Conservation (phyloP, 2,797 vertebrate genomes). For the Danio kyathit region DNA sequence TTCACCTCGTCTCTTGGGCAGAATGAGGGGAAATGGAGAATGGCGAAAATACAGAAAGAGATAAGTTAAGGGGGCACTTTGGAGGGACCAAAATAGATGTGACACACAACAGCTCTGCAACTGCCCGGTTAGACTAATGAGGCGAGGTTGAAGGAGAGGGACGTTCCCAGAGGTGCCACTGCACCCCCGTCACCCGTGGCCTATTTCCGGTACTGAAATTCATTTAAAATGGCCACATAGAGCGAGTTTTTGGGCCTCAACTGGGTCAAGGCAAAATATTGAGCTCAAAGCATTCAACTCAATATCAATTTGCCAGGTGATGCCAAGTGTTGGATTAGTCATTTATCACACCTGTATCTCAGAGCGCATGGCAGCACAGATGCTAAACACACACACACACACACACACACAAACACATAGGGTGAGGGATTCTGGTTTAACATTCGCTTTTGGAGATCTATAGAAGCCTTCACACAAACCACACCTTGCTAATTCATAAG, state of each 20-base stretch:
- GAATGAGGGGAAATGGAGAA: conserved; percentile 50
- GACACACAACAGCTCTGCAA: conserved; percentile 62
- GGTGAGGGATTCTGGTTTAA: not conserved
- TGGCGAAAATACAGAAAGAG: conserved; percentile 11
- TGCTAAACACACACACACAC: not conserved
- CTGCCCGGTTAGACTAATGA: conserved; percentile 76
- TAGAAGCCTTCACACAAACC: not conserved
- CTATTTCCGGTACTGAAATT: conserved; percentile 67
- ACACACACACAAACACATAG: not conserved
- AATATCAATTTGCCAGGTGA: conserved; percentile 20
- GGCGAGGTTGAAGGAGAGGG: conserved; percentile 63
- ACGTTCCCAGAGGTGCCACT: conserved; percentile 68
- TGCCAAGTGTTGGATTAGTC: not conserved
- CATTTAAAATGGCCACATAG: conserved; percentile 46
- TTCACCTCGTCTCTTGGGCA: conserved; percentile 59
- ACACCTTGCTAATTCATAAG: not conserved
- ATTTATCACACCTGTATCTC: conserved; percentile 30
- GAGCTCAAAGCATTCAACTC: conserved; percentile 28
- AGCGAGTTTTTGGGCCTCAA: conserved; percentile 46
- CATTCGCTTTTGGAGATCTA: not conserved
- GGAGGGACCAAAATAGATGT: conserved; percentile 74
- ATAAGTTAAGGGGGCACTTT: conserved; percentile 41
- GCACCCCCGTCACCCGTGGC: conserved; percentile 59
- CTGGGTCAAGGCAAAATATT: conserved; percentile 52
- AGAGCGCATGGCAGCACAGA: not conserved